Evolutionary conservation across 2,113 vertebrate genomes (phyloP).

Genomic region (Cacatua alba): DNA sequence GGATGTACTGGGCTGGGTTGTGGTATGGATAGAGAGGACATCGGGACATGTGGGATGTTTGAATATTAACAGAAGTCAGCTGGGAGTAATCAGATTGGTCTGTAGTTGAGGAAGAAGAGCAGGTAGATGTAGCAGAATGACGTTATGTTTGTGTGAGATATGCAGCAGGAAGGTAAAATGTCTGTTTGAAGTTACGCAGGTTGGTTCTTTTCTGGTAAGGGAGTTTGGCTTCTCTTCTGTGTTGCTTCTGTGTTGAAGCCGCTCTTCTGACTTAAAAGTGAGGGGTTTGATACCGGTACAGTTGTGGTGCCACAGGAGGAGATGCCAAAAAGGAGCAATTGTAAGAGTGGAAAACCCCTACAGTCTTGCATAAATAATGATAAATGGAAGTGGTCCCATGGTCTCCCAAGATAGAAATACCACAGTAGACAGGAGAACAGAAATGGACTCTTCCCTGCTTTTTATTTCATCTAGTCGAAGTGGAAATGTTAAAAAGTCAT

Average conservation of each 20-base stretch:
- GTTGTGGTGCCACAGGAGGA: background rate
- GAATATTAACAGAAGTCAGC: background rate
- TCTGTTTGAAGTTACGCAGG: background rate
- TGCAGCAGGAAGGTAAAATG: background rate
- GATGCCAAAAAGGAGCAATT: background rate
- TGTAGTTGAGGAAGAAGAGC: background rate
- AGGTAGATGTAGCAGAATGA: background rate
- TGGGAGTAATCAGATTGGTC: too few species aligned
- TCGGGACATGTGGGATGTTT: too few species aligned
- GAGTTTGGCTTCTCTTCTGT: background rate
- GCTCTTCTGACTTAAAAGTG: background rate
- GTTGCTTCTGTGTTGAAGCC: background rate
- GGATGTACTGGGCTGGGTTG: rapidly evolving
- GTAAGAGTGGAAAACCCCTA: background rate
- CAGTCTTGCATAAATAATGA: background rate
- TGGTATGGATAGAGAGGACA: rapidly evolving
- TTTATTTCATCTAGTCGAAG: background rate
- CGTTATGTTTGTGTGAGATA: background rate
- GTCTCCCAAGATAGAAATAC: background rate
- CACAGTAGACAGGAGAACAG: background rate
- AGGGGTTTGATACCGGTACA: background rate
- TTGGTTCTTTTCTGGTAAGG: too few species aligned
- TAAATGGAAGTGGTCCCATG: background rate
- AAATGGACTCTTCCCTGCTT: background rate
- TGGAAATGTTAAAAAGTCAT: slow-evolving; percentile 1